Conservation (phyloP, 1,140 invertebrate genomes). For the Venturia canescens region DNA sequence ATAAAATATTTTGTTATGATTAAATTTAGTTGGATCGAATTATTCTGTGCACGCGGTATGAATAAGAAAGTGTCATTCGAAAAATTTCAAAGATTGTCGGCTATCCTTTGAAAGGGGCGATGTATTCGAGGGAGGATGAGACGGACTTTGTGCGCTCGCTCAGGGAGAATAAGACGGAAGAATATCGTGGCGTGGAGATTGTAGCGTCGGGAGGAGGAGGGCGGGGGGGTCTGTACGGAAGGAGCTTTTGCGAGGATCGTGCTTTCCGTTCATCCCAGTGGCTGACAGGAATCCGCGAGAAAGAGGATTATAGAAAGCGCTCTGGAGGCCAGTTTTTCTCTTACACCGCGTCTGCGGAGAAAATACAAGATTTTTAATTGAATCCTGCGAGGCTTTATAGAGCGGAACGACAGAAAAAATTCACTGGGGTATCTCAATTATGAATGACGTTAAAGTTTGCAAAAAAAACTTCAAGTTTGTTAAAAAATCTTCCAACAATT, state of each 20-base stretch:
- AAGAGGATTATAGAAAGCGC: conserved; percentile 32
- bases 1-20: too few relatives aligned
- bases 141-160: background rate
- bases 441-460: too few relatives aligned
- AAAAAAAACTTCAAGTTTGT: too few relatives aligned
- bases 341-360: background rate
- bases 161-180: background rate
- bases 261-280: background rate
- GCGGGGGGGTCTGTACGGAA: too few relatives aligned
- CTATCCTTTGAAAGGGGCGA: background rate
- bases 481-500: too few relatives aligned
- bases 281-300: background rate
- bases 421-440: too few relatives aligned
- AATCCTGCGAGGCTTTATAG: background rate
- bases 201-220: background rate
- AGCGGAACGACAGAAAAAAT: background rate
- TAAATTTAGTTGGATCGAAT: too few relatives aligned
- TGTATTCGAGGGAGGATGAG: conserved; percentile 14
- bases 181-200: background rate
- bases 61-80: too few relatives aligned
- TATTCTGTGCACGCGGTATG: too few relatives aligned
- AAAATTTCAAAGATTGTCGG: too few relatives aligned
- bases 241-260: conserved; percentile 8
- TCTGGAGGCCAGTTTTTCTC: background rate
- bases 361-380: conserved; percentile 16